A percentile compares a stretch with the other conserved stretches of the same genome.
These are phyloP conservation scores for Pterostichus madidus DNA, from an alignment of 2,888 invertebrate species.

Conservation along the genomic window DNA sequence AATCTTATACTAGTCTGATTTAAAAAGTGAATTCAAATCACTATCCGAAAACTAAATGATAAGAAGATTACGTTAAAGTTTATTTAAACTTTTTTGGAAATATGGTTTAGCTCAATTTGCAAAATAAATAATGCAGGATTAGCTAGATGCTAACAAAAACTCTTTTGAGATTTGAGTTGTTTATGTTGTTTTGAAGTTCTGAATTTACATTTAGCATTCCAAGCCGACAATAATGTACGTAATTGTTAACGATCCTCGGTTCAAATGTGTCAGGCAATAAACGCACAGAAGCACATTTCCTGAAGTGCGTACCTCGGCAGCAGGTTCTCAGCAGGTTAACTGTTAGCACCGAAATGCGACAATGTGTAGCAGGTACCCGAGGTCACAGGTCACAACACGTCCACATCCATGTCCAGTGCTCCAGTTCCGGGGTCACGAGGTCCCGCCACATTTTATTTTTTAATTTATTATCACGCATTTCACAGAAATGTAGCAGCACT, in stretches of 20 bases:
- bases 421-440: constrained; percentile 41
- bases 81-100: too few relatives aligned
- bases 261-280: neutral
- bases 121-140: too few relatives aligned
- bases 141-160: too few relatives aligned
- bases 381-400: constrained; percentile 39
- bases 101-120: too few relatives aligned
- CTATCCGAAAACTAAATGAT: too few relatives aligned
- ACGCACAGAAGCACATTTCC: neutral
- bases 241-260: neutral
- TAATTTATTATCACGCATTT: constrained; percentile 21
- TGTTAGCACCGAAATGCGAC: constrained; percentile 16
- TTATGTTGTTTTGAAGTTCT: too few relatives aligned
- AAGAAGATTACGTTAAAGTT: too few relatives aligned
- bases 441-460: neutral
- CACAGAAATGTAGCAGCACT: constrained; percentile 19
- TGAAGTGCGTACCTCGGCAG: neutral
- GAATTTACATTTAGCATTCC: too few relatives aligned
- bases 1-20: too few relatives aligned
- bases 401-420: constrained; percentile 10
- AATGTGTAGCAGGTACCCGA: constrained; percentile 29
- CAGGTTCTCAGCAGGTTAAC: neutral
- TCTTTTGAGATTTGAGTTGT: too few relatives aligned
- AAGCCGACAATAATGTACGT: too few relatives aligned
- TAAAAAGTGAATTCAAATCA: too few relatives aligned